These are phyloP conservation scores for Scolopax bukidnonensis DNA, from an alignment of 2,797 vertebrate genomes.

Conservation along the genomic window DNA sequence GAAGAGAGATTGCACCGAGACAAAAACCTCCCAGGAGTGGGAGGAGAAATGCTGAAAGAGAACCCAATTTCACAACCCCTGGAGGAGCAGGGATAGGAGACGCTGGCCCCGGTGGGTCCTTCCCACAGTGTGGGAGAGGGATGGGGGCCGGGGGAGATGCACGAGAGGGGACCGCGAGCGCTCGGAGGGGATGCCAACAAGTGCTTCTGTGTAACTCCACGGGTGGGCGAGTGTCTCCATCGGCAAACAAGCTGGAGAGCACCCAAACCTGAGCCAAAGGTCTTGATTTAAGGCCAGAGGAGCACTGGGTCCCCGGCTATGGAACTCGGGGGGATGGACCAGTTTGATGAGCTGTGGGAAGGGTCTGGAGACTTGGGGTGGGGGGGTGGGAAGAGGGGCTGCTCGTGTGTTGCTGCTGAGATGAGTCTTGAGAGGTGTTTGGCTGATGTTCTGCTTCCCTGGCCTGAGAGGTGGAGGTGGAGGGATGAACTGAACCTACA, in stretches of 20 bases:
- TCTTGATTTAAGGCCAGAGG: rapidly evolving
- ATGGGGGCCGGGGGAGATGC: rapidly evolving
- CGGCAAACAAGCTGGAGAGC: rapidly evolving
- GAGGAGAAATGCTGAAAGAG: neutral
- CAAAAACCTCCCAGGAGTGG: neutral
- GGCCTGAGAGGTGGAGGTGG: neutral
- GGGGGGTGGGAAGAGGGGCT: neutral
- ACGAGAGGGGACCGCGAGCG: neutral
- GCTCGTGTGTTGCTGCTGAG: neutral
- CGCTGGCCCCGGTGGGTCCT: neutral
- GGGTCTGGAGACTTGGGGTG: neutral
- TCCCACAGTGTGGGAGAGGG: rapidly evolving
- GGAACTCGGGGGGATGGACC: rapidly evolving
- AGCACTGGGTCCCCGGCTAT: neutral
- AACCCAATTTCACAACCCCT: neutral
- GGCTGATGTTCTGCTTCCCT: neutral
- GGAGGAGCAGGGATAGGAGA: neutral
- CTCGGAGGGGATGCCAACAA: neutral
- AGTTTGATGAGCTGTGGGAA: neutral
- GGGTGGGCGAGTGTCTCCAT: rapidly evolving
- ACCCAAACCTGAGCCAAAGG: neutral
- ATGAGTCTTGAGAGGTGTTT: rapidly evolving
- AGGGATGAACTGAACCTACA: neutral
- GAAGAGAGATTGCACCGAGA: neutral
- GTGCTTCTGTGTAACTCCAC: rapidly evolving